phyloP scores from a whole-genome alignment of 1,140 invertebrate species.

The Coenobita brevimanus region DNA sequence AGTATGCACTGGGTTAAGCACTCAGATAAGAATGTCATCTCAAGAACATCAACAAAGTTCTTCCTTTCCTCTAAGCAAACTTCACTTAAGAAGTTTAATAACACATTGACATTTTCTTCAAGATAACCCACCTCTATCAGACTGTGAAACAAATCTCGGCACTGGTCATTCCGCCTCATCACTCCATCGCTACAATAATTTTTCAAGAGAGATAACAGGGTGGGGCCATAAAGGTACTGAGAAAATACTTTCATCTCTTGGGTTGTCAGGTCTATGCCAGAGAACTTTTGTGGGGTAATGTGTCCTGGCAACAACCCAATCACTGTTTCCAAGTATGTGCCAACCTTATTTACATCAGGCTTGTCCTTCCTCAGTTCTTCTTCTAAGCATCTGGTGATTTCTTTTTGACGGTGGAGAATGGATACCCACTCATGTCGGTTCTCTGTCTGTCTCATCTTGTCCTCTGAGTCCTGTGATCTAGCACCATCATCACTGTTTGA shows the following conservation, averaged over 20 bases:
- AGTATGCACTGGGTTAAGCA: conserved; percentile 15
- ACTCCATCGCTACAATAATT: conserved; percentile 33
- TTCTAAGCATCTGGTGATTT: not conserved
- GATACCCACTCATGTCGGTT: not conserved
- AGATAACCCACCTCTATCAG: conserved; percentile 52
- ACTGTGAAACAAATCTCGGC: conserved; percentile 22
- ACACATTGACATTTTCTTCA: conserved; percentile 59
- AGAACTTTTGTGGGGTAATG: conserved; percentile 68
- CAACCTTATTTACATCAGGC: not conserved
- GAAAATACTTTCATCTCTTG: conserved; percentile 49
- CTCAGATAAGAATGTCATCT: conserved; percentile 20
- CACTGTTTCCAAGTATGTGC: conserved; percentile 14
- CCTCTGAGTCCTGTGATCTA: not conserved
- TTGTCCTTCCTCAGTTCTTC: conserved; percentile 19
- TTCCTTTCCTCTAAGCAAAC: conserved; percentile 21
- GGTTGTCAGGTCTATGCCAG: conserved; percentile 39
- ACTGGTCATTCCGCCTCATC: conserved; percentile 4
- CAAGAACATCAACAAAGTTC: conserved; percentile 11
- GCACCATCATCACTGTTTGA: not conserved
- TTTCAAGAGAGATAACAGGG: conserved; percentile 34
- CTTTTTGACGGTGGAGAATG: conserved; percentile 11
- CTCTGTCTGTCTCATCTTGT: not conserved
- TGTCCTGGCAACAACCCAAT: conserved; percentile 43
- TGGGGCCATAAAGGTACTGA: conserved; percentile 44
- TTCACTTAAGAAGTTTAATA: conserved; percentile 30